Evolutionary conservation across 2,113 vertebrate genomes (phyloP), one percentile per base, ranked within the genome.

Genomic region (Condylura cristata): DNA sequence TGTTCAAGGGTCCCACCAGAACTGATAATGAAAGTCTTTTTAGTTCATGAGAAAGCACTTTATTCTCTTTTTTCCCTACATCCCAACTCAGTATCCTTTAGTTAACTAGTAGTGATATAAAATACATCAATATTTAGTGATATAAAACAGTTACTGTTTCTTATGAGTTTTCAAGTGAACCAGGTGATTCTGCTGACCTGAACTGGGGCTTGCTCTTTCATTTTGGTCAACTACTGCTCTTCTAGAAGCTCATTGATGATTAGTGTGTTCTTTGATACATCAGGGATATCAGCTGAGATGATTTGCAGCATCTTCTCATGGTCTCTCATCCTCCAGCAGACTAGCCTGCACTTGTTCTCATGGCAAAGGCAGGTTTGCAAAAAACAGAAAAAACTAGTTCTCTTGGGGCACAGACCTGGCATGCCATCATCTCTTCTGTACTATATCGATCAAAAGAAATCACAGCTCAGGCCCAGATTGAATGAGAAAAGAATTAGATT

Each of bases 131-230:
- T 53, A 22, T 2, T 87, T 79, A 63, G 17, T 28, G 28, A 71
- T 37, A 71, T 14, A 82, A 94, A 75, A 68, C n/a, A 70, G 68
- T 92, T 81, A 32, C 89, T 17, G 79, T 56, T 75, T 89, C 66
- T 68, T 16, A 3, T 66, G 22, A 63, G 60, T 56, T 72, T 82
- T 82, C 14, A 60, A 44, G 56, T 76, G n/a, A 74, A n/a, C 61
- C 32, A 22, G 14, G 41, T 44, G 44, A 11, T 63, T 70, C 30
- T 70, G 32, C 26, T 10, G 32, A 53, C 44, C 79, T 85, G 34
- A 89, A 26, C 14, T 61, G 16, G 70, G 2, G 24, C 26, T 58
- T n/a, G 44, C 39, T 68, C 17, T 60, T 68, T 93, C 53, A 44
- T 26, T 30, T 65, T 2, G 0, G 8, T 46, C 32, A 34, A 24